Evolutionary conservation across 1,140 invertebrate genomes (phyloP), one percentile per base, ranked within the genome.

Genomic region (Aporrectodea caliginosa): DNA sequence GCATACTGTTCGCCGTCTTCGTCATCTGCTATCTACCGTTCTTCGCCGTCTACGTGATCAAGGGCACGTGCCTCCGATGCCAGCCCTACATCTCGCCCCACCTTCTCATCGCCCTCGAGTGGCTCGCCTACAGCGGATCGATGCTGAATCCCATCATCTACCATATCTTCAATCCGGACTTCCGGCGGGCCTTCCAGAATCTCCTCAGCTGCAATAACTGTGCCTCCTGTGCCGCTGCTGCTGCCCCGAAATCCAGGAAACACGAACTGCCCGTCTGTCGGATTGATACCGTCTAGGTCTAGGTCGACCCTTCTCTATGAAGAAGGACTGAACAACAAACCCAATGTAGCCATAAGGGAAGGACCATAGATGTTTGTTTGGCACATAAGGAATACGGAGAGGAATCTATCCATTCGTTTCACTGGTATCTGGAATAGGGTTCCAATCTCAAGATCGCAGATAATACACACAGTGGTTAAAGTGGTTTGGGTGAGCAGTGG

Each of bases 61-160:
- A 78, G 16, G 80, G 72, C 16, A 58, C 80, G 35, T 85, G 84
- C 75, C 29, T 35, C 1, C 43, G 32, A 30, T 81, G 81, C 77
- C 68, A 33, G 43, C 75, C 74, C 27, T 79, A 81, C 77, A 58
- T 84, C 0, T 30, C 35, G 2, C 74, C 75, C 30, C 1, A 81
- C 30, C 35, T 83, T 1, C 72, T 84, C 27, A 73, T 35, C 2
- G 73, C 78, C 0, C 78, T 84, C 22, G 82, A 82, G 35, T 84
- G 84, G 84, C 35, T 84, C 16, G 84, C 81, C 27, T 84, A 84
- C 74, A 78, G 70, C 70, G 82, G 79, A 16, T 84, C 84, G 27
- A 79, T 83, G 73, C 30, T 84, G 22, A 84, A 84, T 78, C 84
- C 83, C 34, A 82, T 84, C 79, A 84, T 84, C 68, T 84, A 84